Base-by-base conservation (phyloP, 2,888 invertebrate species). In the Meliscaeva auricollis region DNA sequence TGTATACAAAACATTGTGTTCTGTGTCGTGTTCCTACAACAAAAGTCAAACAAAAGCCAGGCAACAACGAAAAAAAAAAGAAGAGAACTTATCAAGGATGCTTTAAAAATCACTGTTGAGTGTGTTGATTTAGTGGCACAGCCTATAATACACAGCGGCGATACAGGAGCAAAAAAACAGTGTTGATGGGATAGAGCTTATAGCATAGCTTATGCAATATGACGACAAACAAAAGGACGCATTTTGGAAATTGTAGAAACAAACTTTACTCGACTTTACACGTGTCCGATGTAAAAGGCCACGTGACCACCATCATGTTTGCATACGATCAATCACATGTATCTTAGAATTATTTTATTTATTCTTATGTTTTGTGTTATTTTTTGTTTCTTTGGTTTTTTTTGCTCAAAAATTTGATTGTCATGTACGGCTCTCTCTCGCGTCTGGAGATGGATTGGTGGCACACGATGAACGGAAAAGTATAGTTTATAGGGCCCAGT, bases 291-390 rank as follows among this genome's bases (percentile, higher is more conserved):
- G 91, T 88, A 87, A 66, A 50, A 87, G 68, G 91, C 87, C 91
- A 91, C 91, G 91, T 91, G 91, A 91, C 91, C 91, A 89, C 91
- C 91, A 90, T 91, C 89, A 91, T 91, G 91, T 91, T 91, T 91
- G 90, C 90, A 90, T 91, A 91, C 91, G 91, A 91, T 91, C 91
- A 91, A 88, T 87, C 88, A 88, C 87, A 82, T 87, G 77, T 87
- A 81, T 74, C 77, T 60, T 87, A 46, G 85, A 77, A 74, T 87
- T 87, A 81, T 68, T 70, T 80, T 68, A 46, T 69, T 69, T 64
- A 30, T 64, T 64, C 13, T 64, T 38, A 8, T 35, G 38, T 38
- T 38, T 38, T 38, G 38, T 38, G 26, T 38, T 9, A 38, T 9
- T 38, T 38, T 38, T 32, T 44, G 15, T 44, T 2, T 44, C 44